phyloP scores from a whole-genome alignment of 2,888 invertebrate species.

The Gortyna flavago region DNA sequence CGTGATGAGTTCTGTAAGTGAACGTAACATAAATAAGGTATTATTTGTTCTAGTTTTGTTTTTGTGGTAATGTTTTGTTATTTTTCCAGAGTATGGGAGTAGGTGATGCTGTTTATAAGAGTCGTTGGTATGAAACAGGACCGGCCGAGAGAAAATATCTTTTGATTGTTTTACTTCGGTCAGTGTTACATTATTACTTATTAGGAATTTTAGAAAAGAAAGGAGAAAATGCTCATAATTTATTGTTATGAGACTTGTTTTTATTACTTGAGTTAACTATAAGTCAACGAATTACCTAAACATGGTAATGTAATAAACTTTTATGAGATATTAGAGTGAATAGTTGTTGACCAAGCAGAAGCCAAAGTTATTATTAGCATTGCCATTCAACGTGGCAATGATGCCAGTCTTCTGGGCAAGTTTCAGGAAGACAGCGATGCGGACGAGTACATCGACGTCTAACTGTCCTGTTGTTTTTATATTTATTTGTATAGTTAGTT shows the following conservation, averaged over 20 bases:
- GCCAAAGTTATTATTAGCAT: background rate
- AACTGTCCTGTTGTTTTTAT: no score
- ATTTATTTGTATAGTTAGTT: no score
- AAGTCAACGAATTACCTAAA: background rate
- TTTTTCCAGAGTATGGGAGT: conserved; percentile 74
- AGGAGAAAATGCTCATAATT: background rate
- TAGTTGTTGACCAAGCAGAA: conserved; percentile 6
- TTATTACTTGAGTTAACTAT: background rate
- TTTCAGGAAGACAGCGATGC: no score
- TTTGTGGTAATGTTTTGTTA: conserved; percentile 30
- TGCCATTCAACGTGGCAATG: no score
- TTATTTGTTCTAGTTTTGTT: conserved; percentile 25
- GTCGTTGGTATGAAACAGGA: conserved; percentile 75
- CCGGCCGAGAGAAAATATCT: conserved; percentile 71
- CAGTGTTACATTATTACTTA: conserved; percentile 19
- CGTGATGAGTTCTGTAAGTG: conserved; percentile 75
- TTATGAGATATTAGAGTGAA: conserved; percentile 21
- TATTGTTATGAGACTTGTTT: conserved; percentile 3
- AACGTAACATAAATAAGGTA: conserved; percentile 15
- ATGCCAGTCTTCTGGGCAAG: no score
- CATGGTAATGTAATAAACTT: conserved; percentile 13
- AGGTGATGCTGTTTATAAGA: conserved; percentile 75
- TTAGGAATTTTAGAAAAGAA: conserved; percentile 7
- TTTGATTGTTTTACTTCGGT: conserved; percentile 77
- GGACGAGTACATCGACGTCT: no score